These are phyloP conservation scores for Thunnus albacares DNA, from an alignment of 2,797 vertebrate genomes.

Conservation along the genomic window DNA sequence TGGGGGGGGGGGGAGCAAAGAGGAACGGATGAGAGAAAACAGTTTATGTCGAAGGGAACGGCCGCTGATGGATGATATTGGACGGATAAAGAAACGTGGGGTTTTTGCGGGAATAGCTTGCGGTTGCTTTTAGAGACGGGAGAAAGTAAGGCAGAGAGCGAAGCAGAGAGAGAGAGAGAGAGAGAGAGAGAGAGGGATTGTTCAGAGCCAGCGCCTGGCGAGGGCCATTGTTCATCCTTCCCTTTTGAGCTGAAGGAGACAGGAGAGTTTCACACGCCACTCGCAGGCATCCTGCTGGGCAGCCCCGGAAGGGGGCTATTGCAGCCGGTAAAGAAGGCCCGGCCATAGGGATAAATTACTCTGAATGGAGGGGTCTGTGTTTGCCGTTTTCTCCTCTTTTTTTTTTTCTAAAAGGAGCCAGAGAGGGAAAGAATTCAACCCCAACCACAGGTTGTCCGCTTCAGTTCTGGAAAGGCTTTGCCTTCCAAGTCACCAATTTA, in stretches of 20 bases:
- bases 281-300: slow-evolving; percentile 93
- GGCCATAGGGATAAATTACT: slow-evolving; percentile 89
- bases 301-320: slow-evolving; percentile 90
- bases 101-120: slow-evolving; percentile 66
- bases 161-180: slow-evolving; percentile 60
- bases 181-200: slow-evolving; percentile 73
- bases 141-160: slow-evolving; percentile 64
- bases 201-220: slow-evolving; percentile 89
- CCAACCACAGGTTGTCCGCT: slow-evolving; percentile 84
- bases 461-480: slow-evolving; percentile 74
- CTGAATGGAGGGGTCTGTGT: slow-evolving; percentile 88
- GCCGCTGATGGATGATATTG: slow-evolving; percentile 40
- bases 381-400: slow-evolving; percentile 76
- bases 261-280: slow-evolving; percentile 95
- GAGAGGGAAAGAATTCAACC: slow-evolving; percentile 83
- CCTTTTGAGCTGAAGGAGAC: slow-evolving; percentile 89
- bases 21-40: slow-evolving; percentile 5
- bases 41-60: slow-evolving; percentile 14
- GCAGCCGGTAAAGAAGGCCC: slow-evolving; percentile 90
- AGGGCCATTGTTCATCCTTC: slow-evolving; percentile 93
- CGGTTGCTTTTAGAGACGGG: slow-evolving; percentile 66
- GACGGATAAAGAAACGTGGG: slow-evolving; percentile 55
- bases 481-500: slow-evolving; percentile 81
- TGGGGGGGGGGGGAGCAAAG: background rate
- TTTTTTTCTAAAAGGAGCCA: slow-evolving; percentile 78